Base-by-base conservation (phyloP, 37 sponge, comb jelly and placozoan genomes). In the Dysidea cf. avara region DNA sequence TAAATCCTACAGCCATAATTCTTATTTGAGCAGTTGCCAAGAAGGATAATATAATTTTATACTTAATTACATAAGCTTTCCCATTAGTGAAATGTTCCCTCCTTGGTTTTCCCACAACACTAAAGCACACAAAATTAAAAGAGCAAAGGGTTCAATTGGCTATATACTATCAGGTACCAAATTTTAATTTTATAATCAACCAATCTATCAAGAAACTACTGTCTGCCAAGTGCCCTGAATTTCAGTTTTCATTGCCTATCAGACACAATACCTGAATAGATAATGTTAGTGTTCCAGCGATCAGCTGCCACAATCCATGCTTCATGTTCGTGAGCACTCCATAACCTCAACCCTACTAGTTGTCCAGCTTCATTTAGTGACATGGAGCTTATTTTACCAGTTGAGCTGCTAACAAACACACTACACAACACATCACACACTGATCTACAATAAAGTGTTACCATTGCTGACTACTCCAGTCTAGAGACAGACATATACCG, bases 321-420 rank as follows among this genome's bases (percentile, higher is more conserved):
- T 68, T 96, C 96, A 69, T 47, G 88, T 18, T 39, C 59, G 39
- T 96, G 96, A 28, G 86, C 96, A 30, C 61, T 85, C 89, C 87
- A 92, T 20, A 57, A 46, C 11, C 65, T 25, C 29, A 22, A 26
- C 14, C n/a, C 3, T 9, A 62, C 32, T 47, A 37, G 53, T 4
- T 33, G 22, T 18, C 31, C 47, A 35, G 60, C 60, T 31, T 11
- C 39, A 17, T 40, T 38, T 14, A 75, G 4, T 18, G 64, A 33
- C 3, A 85, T 32, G 39, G 74, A 17, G 26, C 40, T 58, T 2
- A 79, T 28, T n/a, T 30, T 32, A 2, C 86, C 86, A 39, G 18
- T 43, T 38, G 81, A 81, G 58, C 80, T 76, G 60, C 90, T 90
- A n/a, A 68, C 71, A 1, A 73, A 82, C 0, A 90, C 53, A 21